Evolutionary conservation across 2,888 invertebrate genomes (phyloP).

Genomic region (Apodemia zela): DNA sequence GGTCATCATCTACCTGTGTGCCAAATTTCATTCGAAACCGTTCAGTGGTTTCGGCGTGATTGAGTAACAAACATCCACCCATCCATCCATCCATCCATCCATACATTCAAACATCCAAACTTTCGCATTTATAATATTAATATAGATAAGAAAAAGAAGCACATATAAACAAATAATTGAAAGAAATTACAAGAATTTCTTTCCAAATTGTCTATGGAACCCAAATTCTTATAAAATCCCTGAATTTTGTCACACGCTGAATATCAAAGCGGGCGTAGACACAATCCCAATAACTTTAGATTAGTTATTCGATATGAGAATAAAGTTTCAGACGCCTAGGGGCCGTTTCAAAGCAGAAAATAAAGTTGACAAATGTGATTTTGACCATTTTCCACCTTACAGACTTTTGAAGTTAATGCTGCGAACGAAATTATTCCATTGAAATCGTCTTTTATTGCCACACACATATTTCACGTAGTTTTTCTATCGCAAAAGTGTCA

Average conservation of each 20-base stretch:
- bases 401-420: neutral
- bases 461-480: neutral
- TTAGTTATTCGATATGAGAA: conserved; percentile 14
- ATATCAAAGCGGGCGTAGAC: conserved; percentile 9
- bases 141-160: no score
- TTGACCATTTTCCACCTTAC: neutral
- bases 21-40: no score
- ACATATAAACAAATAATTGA: no score
- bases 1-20: no score
- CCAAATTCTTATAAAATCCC: neutral
- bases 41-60: no score
- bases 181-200: no score
- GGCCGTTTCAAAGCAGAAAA: conserved; percentile 1
- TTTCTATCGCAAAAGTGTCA: no score
- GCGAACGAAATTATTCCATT: neutral
- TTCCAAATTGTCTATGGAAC: neutral
- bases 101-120: no score
- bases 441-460: neutral
- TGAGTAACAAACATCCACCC: no score
- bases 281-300: conserved; percentile 10
- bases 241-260: neutral
- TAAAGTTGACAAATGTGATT: conserved; percentile 10
- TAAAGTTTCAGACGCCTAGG: conserved; percentile 13
- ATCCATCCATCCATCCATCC: no score
- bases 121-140: no score